Percentiles rank a stretch among this genome's conserved stretches.
Conservation (phyloP, 2,797 vertebrate genomes). For the Labeo calbasu region DNA sequence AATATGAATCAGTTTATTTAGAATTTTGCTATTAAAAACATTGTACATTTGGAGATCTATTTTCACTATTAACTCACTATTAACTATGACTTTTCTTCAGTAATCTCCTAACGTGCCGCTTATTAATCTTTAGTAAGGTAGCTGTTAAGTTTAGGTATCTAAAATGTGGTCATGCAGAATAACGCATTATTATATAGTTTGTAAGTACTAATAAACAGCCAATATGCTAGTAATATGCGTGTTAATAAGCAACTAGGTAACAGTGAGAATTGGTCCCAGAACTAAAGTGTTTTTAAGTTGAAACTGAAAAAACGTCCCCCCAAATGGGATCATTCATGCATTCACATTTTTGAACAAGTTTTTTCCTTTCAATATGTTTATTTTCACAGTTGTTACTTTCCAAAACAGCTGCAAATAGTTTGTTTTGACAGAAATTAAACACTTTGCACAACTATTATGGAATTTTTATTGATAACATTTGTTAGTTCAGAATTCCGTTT, state of each 20-base stretch:
- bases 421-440: conserved; percentile 29
- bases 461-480: conserved; percentile 42
- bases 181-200: background rate
- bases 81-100: background rate
- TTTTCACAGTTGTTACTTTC: background rate
- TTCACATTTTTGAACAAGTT: background rate
- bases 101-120: background rate
- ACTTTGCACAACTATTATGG: conserved; percentile 7
- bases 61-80: background rate
- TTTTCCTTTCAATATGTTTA: background rate
- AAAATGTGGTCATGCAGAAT: background rate
- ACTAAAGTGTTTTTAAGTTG: background rate
- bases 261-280: background rate
- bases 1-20: background rate
- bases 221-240: background rate
- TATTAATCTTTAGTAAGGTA: background rate
- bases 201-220: background rate
- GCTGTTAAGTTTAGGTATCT: background rate
- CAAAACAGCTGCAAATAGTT: conserved; percentile 18
- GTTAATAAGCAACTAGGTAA: background rate
- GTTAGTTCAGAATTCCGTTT: conserved; percentile 31
- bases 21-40: background rate
- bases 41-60: no score
- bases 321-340: background rate
- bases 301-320: background rate